Conservation (phyloP, 2,888 invertebrate genomes). For the Drosophila falleni region DNA sequence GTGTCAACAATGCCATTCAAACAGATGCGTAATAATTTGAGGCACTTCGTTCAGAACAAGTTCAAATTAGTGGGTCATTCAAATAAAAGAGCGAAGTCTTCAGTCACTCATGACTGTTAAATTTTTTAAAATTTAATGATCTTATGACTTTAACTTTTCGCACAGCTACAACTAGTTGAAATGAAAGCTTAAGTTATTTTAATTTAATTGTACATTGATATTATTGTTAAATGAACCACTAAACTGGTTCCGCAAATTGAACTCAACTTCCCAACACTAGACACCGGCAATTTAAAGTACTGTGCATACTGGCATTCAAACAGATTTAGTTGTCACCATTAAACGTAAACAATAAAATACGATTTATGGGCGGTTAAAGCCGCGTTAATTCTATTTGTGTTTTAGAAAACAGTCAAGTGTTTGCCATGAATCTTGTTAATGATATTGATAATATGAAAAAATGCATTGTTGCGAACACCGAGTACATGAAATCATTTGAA, state of each 20-base stretch:
- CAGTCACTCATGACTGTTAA: neutral
- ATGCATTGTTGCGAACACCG: slow-evolving; percentile 25
- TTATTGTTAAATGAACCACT: neutral
- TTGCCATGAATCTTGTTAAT: slow-evolving; percentile 20
- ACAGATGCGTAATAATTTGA: neutral
- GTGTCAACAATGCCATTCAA: slow-evolving; percentile 34
- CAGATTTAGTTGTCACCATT: slow-evolving; percentile 15
- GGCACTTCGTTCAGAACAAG: neutral
- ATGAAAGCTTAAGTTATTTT: too few relatives aligned
- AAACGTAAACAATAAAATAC: slow-evolving; percentile 13
- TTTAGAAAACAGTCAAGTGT: neutral
- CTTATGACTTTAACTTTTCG: too few relatives aligned
- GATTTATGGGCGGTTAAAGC: neutral
- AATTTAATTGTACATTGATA: too few relatives aligned
- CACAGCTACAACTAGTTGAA: too few relatives aligned
- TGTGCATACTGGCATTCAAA: slow-evolving; percentile 27
- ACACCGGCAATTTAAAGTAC: slow-evolving; percentile 14
- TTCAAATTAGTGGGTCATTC: neutral
- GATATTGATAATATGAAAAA: slow-evolving; percentile 20
- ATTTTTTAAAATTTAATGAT: too few relatives aligned
- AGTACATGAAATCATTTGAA: slow-evolving; percentile 23
- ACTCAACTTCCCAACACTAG: neutral
- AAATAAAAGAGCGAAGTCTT: neutral
- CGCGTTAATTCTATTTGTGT: too few relatives aligned
- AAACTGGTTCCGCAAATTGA: neutral